Evolutionary conservation across 2,888 invertebrate genomes (phyloP).

Genomic region (Zygogramma bicolorata): DNA sequence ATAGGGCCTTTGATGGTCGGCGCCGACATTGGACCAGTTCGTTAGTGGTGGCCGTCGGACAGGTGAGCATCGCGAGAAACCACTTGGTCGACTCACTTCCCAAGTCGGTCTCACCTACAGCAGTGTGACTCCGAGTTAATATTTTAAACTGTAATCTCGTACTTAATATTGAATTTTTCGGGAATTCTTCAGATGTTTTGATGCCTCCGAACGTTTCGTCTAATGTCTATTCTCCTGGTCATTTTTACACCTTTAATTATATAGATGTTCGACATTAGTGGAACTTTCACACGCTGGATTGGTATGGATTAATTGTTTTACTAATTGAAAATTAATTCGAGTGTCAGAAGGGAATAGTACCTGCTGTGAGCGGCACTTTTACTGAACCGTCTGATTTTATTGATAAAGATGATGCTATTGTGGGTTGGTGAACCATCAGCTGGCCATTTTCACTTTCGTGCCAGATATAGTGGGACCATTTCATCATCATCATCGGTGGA

Average conservation of each 20-base stretch:
- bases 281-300: slow-evolving; percentile 40
- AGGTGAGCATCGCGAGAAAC: slow-evolving; percentile 1
- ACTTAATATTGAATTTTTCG: slow-evolving; percentile 61
- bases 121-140: slow-evolving; percentile 63
- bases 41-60: slow-evolving; percentile 2
- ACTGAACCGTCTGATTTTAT: slow-evolving; percentile 21
- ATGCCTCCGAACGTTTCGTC: slow-evolving; percentile 25
- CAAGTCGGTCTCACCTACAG: slow-evolving; percentile 63
- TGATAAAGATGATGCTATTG: slow-evolving; percentile 3
- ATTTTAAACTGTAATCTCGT: slow-evolving; percentile 64
- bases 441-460: not conserved
- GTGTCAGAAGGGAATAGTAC: slow-evolving; percentile 40
- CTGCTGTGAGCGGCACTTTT: slow-evolving; percentile 36
- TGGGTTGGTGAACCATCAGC: not conserved
- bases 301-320: slow-evolving; percentile 43
- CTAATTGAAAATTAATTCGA: slow-evolving; percentile 47
- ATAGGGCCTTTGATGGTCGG: slow-evolving; percentile 60
- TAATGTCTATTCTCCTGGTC: slow-evolving; percentile 11
- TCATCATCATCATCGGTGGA: not conserved
- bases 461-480: not conserved
- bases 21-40: slow-evolving; percentile 62
- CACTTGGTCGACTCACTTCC: slow-evolving; percentile 50
- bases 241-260: slow-evolving; percentile 26
- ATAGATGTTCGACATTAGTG: slow-evolving; percentile 21
- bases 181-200: slow-evolving; percentile 52